Percentiles rank a stretch among this genome's conserved stretches.
phyloP scores from a whole-genome alignment of 2,113 vertebrate genomes.

The Phaetusa simplex region DNA sequence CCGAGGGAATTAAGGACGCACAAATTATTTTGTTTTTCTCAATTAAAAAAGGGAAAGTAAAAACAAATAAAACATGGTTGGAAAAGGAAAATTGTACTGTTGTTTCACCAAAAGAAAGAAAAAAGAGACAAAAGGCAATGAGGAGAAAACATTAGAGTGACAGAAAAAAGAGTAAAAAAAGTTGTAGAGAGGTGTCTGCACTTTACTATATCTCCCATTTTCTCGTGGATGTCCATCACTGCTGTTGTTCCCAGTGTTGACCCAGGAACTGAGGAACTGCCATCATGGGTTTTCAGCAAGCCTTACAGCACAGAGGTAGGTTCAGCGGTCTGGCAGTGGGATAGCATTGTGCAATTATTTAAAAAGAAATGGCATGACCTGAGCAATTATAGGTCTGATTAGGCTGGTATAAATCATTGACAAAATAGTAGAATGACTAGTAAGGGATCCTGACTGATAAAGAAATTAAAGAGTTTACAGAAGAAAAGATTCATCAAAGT shows the following conservation, averaged over 20 bases:
- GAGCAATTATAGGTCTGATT: neutral
- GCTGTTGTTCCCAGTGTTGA: neutral
- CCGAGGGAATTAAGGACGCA: neutral
- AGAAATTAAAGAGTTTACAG: neutral
- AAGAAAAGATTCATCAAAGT: neutral
- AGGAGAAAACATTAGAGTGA: neutral
- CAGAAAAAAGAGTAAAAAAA: neutral
- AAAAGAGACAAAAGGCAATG: neutral
- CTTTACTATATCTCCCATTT: neutral
- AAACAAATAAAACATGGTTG: neutral
- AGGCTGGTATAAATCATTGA: neutral
- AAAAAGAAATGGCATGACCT: neutral
- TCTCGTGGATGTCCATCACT: rapidly evolving
- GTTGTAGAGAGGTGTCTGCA: neutral
- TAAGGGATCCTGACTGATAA: neutral
- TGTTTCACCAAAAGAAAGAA: neutral
- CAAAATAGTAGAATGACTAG: neutral
- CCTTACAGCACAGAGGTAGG: neutral
- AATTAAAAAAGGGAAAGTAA: neutral
- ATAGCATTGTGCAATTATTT: neutral
- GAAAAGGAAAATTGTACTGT: neutral
- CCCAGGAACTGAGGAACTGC: neutral
- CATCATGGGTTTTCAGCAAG: neutral
- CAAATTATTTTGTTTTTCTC: neutral
- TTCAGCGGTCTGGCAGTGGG: neutral